Conservation (phyloP, 2,113 vertebrate genomes). For the Rutilus rutilus region DNA sequence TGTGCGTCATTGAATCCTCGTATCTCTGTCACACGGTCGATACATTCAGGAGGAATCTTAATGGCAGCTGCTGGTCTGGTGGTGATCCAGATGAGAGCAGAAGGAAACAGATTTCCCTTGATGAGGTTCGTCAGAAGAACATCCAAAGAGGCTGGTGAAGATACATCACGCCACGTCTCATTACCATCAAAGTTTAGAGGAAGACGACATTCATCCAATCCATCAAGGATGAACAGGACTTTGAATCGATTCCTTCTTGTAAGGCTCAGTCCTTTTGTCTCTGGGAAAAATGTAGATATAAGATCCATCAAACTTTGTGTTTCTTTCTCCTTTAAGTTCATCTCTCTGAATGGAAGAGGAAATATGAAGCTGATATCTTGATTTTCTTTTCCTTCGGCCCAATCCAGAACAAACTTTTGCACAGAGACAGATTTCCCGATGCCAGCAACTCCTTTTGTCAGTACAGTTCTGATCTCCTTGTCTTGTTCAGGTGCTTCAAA, state of each 20-base stretch:
- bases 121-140: slow-evolving; percentile 43
- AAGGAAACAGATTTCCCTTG: not conserved
- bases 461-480: too few species aligned
- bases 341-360: not conserved
- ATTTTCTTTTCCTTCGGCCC: not conserved
- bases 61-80: slow-evolving; percentile 39
- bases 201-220: not conserved
- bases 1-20: slow-evolving; percentile 26
- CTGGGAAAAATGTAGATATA: not conserved
- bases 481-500: too few species aligned
- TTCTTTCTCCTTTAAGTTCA: not conserved
- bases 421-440: too few species aligned
- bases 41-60: slow-evolving; percentile 40
- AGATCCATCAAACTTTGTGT: not conserved
- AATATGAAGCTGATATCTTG: not conserved
- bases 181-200: not conserved
- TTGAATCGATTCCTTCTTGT: slow-evolving; percentile 25
- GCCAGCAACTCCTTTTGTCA: too few species aligned
- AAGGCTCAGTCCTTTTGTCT: slow-evolving; percentile 13
- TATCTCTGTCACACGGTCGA: slow-evolving; percentile 35
- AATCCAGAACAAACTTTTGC: too few species aligned
- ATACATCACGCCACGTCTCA: not conserved
- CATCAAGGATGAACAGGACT: not conserved
- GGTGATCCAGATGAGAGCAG: not conserved
- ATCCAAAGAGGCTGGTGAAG: slow-evolving; percentile 4